Evolutionary conservation across 2,797 vertebrate species (phyloP).

Genomic region (Bradypus variegatus): DNA sequence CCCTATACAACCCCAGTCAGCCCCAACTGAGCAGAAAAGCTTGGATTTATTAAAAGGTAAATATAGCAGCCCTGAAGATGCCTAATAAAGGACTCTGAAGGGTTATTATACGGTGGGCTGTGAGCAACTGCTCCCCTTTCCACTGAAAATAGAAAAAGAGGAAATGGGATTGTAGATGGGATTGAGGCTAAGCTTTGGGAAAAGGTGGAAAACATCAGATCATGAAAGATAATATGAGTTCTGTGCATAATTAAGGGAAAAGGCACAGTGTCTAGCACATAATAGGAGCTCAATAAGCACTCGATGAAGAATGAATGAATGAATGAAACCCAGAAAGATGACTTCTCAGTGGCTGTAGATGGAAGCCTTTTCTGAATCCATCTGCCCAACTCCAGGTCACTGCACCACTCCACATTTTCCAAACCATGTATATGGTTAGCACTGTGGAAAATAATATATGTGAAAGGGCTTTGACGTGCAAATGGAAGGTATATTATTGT

Average conservation of each 20-base stretch:
- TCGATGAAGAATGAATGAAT: background rate
- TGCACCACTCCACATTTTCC: background rate
- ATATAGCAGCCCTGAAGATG: background rate
- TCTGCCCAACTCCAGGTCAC: background rate
- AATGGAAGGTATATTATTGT: constrained; percentile 32
- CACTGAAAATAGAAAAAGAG: constrained; percentile 34
- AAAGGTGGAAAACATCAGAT: background rate
- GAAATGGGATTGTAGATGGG: background rate
- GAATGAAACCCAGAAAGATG: background rate
- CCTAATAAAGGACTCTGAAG: background rate
- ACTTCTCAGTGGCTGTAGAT: background rate
- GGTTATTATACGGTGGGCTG: background rate
- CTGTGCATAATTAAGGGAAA: background rate
- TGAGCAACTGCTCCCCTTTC: constrained; percentile 5
- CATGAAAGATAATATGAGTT: background rate
- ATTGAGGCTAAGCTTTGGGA: background rate
- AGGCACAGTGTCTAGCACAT: background rate
- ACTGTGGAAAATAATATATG: background rate
- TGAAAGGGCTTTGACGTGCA: constrained; percentile 5
- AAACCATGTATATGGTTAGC: background rate
- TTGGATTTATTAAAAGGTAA: constrained; percentile 33
- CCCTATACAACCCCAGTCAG: background rate
- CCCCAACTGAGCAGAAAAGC: constrained; percentile 1
- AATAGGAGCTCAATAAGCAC: background rate
- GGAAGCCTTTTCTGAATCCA: background rate